Evolutionary conservation across 2,888 invertebrate species (phyloP).

Genomic region (Hylaea fasciaria): DNA sequence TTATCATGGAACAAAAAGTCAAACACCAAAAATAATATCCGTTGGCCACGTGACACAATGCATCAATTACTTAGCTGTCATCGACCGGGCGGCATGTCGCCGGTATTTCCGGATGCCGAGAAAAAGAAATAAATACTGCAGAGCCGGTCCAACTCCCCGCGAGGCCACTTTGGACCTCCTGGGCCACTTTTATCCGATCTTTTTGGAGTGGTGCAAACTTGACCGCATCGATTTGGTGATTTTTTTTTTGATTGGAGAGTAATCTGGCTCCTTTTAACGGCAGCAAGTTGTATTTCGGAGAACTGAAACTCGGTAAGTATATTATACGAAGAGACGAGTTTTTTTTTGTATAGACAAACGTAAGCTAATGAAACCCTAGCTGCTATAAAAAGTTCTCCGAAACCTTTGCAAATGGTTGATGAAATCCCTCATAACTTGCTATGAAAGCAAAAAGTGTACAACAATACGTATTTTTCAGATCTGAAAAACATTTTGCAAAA

Average conservation of each 20-base stretch:
- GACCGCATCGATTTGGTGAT: slow-evolving; percentile 9
- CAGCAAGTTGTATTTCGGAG: slow-evolving; percentile 8
- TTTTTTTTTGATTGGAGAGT: slow-evolving; percentile 10
- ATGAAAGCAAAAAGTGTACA: too few relatives aligned
- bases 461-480: background rate
- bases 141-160: slow-evolving; percentile 33
- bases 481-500: background rate
- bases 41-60: slow-evolving; percentile 39
- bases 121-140: background rate
- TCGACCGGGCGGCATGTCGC: slow-evolving; percentile 39
- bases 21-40: slow-evolving; percentile 2
- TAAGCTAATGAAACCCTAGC: too few relatives aligned
- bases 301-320: slow-evolving; percentile 3
- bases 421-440: too few relatives aligned
- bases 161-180: slow-evolving; percentile 3
- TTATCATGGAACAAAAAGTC: slow-evolving; percentile 12
- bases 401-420: too few relatives aligned
- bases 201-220: slow-evolving; percentile 13
- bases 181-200: slow-evolving; percentile 3
- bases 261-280: slow-evolving; percentile 7
- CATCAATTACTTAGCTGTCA: slow-evolving; percentile 41
- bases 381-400: too few relatives aligned
- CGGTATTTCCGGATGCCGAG: slow-evolving; percentile 36
- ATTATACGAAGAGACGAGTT: too few relatives aligned
- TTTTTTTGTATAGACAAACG: too few relatives aligned